Conservation (phyloP, 2,113 vertebrate genomes). For the Forbesichthys papilliferus region DNA sequence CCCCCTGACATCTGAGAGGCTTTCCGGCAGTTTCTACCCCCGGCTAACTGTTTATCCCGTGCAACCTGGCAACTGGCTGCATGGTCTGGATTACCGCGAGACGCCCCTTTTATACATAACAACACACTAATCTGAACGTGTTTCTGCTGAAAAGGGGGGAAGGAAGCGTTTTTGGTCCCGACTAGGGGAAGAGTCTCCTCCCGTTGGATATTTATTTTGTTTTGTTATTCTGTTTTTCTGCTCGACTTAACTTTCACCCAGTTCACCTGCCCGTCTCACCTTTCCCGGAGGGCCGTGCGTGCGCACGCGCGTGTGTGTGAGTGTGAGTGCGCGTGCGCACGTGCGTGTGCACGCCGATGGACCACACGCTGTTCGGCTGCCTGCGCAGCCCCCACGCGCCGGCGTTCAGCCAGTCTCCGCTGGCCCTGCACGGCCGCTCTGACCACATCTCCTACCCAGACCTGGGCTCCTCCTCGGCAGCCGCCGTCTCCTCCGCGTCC, state of each 20-base stretch:
- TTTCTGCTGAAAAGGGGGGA: slow-evolving; percentile 50
- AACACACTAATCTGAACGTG: slow-evolving; percentile 36
- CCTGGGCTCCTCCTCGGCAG: slow-evolving; percentile 80
- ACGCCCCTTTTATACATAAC: slow-evolving; percentile 49
- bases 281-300: slow-evolving; percentile 66
- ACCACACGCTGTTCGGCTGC: slow-evolving; percentile 98
- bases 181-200: slow-evolving; percentile 37
- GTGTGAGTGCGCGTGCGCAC: background rate
- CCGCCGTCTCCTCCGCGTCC: slow-evolving; percentile 81
- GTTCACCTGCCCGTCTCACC: slow-evolving; percentile 32
- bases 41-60: slow-evolving; percentile 60
- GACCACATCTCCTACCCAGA: slow-evolving; percentile 97
- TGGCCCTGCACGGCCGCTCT: slow-evolving; percentile 92
- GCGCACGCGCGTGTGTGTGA: too few relatives aligned
- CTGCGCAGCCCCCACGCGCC: slow-evolving; percentile 93
- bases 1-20: slow-evolving; percentile 85
- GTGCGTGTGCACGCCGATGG: slow-evolving; percentile 73
- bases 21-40: slow-evolving; percentile 75
- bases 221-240: slow-evolving; percentile 17
- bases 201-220: slow-evolving; percentile 57
- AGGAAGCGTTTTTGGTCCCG: slow-evolving; percentile 50
- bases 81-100: slow-evolving; percentile 82
- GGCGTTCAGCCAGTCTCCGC: slow-evolving; percentile 87
- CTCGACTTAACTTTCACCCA: slow-evolving; percentile 27
- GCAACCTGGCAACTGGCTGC: slow-evolving; percentile 80